These are phyloP conservation scores for Polypterus senegalus DNA, from an alignment of 2,113 vertebrate species.

Conservation along the genomic window DNA sequence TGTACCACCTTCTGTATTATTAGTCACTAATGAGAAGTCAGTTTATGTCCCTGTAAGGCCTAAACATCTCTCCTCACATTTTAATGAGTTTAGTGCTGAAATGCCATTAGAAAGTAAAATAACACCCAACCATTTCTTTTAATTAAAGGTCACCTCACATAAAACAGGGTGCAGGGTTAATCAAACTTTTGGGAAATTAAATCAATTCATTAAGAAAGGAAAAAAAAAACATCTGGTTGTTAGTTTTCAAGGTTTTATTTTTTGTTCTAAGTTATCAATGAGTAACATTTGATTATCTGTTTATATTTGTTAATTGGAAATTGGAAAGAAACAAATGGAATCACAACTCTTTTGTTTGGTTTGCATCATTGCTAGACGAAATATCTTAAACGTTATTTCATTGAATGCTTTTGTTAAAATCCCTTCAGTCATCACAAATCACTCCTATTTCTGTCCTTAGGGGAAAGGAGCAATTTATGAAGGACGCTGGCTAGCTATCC, in stretches of 20 bases:
- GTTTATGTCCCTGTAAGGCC: background rate
- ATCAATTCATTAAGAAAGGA: background rate
- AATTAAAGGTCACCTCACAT: constrained; percentile 1
- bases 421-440: background rate
- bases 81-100: constrained; percentile 4
- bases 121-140: background rate
- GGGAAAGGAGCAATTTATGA: background rate
- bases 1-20: background rate
- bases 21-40: constrained; percentile 1
- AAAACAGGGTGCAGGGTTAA: background rate
- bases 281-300: no score
- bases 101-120: background rate
- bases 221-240: background rate
- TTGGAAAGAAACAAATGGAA: background rate
- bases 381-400: background rate
- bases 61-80: background rate
- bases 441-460: background rate
- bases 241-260: no score
- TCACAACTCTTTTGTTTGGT: background rate
- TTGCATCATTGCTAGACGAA: background rate
- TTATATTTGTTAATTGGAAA: no score
- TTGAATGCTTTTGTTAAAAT: background rate
- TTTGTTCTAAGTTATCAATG: no score
- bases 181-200: background rate
- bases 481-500: background rate